A percentile compares a stretch with the other conserved stretches of the same genome.
These are phyloP conservation scores for Ammodytes marinus DNA, from an alignment of 2,113 vertebrate species.

Conservation along the genomic window DNA sequence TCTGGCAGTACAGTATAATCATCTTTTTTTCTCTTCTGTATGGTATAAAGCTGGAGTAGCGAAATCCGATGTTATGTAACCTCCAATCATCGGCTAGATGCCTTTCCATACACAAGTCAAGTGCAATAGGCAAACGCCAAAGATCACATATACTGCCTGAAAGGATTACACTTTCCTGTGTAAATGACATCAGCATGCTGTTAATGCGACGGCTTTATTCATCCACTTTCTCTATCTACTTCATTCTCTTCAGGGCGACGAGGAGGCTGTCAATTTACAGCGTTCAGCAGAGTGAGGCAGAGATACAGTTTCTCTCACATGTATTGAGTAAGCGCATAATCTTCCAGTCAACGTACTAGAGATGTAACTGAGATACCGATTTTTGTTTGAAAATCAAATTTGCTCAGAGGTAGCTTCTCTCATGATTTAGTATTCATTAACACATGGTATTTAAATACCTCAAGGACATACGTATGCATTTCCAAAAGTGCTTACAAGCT, in stretches of 20 bases:
- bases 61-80: not conserved
- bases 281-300: slow-evolving; percentile 6
- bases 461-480: slow-evolving; percentile 57
- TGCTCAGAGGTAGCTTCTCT: slow-evolving; percentile 50
- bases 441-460: slow-evolving; percentile 59
- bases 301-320: slow-evolving; percentile 14
- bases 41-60: not conserved
- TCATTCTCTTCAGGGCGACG: slow-evolving; percentile 33
- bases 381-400: slow-evolving; percentile 39
- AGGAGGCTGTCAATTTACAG: slow-evolving; percentile 38
- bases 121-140: not conserved
- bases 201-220: slow-evolving; percentile 28
- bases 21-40: too few relatives aligned
- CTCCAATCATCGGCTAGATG: not conserved
- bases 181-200: slow-evolving; percentile 22
- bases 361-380: slow-evolving; percentile 39
- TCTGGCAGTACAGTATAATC: too few relatives aligned
- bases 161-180: slow-evolving; percentile 10
- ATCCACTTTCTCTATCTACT: slow-evolving; percentile 25
- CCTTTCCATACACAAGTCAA: not conserved
- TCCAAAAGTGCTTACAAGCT: slow-evolving; percentile 62
- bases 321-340: slow-evolving; percentile 23
- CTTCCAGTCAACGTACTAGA: slow-evolving; percentile 17
- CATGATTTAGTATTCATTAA: slow-evolving; percentile 67
- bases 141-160: slow-evolving; percentile 37